Percentiles rank a stretch among this genome's conserved stretches.
phyloP scores from a whole-genome alignment of 2,113 vertebrate genomes.

The Fregata magnificens region DNA sequence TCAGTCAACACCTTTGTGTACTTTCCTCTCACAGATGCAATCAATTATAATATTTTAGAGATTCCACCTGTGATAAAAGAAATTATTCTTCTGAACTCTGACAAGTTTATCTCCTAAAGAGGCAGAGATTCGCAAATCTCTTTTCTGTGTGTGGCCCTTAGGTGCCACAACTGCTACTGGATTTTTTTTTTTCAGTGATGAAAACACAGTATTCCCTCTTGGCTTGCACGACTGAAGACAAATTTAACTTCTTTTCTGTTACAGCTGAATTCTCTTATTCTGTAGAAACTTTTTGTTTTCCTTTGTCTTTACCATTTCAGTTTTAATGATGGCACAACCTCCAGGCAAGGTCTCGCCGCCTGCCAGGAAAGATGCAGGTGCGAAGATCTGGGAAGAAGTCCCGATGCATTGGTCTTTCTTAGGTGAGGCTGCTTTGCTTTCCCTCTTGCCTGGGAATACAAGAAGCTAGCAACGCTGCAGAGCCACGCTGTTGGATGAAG shows the following conservation, averaged over 20 bases:
- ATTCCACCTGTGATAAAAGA: neutral
- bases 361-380: too few relatives aligned
- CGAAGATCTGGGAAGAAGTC: too few relatives aligned
- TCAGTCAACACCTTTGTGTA: neutral
- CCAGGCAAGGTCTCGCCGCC: neutral
- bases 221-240: neutral
- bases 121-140: neutral
- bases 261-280: neutral
- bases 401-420: accelerated
- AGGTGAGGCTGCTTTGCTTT: neutral
- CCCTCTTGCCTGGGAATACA: too few relatives aligned
- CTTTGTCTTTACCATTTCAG: neutral
- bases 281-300: neutral
- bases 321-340: neutral
- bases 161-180: neutral
- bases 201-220: neutral
- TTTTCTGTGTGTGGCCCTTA: neutral
- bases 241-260: neutral
- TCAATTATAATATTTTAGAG: neutral
- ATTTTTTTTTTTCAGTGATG: neutral
- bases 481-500: accelerated
- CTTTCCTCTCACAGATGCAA: neutral
- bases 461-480: accelerated
- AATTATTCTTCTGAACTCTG: neutral
- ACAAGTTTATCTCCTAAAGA: neutral